These are phyloP conservation scores for Dendrocopos noguchii DNA, from an alignment of 2,113 vertebrate genomes.

Conservation along the genomic window DNA sequence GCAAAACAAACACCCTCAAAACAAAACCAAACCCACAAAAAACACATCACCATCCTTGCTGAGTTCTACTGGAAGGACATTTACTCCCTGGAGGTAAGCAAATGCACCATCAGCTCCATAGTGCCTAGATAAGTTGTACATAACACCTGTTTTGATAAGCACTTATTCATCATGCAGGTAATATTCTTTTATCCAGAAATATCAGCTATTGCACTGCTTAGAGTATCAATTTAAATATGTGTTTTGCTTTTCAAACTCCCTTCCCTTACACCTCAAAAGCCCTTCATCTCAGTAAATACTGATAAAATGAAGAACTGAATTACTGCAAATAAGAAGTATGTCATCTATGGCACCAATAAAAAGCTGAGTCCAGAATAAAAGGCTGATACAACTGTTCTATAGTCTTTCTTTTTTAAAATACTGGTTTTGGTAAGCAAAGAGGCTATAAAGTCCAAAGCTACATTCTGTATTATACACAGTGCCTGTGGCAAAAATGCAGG, in stretches of 20 bases:
- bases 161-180: background rate
- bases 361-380: background rate
- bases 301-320: background rate
- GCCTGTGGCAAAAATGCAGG: background rate
- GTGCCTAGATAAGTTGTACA: background rate
- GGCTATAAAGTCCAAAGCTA: background rate
- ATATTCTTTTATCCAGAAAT: background rate
- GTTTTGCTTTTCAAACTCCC: background rate
- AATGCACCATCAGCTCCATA: background rate
- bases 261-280: background rate
- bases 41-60: background rate
- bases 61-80: background rate
- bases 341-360: background rate
- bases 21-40: too few species aligned
- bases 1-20: too few species aligned
- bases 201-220: background rate
- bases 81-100: background rate
- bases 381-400: background rate
- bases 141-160: background rate
- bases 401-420: background rate
- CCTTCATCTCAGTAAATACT: background rate
- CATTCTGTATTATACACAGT: background rate
- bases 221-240: background rate
- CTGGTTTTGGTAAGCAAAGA: background rate
- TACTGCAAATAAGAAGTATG: background rate